Base-by-base conservation (phyloP, 1,140 invertebrate genomes). In the Trialeurodes vaporariorum region DNA sequence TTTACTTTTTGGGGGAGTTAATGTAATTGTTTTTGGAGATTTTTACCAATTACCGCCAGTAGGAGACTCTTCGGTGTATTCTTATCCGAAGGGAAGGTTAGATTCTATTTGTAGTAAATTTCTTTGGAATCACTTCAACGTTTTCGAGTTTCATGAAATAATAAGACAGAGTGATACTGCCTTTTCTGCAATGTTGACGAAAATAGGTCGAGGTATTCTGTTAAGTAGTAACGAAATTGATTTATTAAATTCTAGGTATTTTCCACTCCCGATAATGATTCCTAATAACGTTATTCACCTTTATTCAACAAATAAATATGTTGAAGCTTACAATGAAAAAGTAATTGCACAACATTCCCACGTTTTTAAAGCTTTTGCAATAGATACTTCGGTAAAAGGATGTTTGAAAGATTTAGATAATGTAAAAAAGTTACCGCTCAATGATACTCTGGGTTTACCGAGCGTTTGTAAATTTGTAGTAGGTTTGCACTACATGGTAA, bases 41-140 rank as follows among this genome's bases (percentile, higher is more conserved):
- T 72, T 75, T 64, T 66, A 74, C 21, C 75, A 76, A 71, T 68
- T 77, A 27, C 73, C 73, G 13, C 73, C 75, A 21, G 72, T 77
- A 2, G 2, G 2, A 63, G 9, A 9, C 27, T 17, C 22, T 2
- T 1, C 25, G 2, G 13, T 63, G 2, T 25, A 63, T 2, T 13
- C 17, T 2, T 5, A 63, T 25, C 27, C 27, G 17, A 22, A 63
- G 2, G 9, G n/a, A n/a, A 2, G 17, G n/a, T 17, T 25, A 17
- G 25, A 2, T 25, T 17, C 25, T 13, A 26, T 17, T 23, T 12
- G 13, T 11, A 25, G 2, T 2, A 2, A 24, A 25, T 2, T 25
- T 25, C 5, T 63, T 26, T 63, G 61, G 61, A 12, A 23, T 26
- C 12, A 13, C 21, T 63, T 63, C n/a, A 9, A 63, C 13, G 9